phyloP scores from a whole-genome alignment of 2,113 vertebrate genomes.

The Melanotaenia duboulayi region DNA sequence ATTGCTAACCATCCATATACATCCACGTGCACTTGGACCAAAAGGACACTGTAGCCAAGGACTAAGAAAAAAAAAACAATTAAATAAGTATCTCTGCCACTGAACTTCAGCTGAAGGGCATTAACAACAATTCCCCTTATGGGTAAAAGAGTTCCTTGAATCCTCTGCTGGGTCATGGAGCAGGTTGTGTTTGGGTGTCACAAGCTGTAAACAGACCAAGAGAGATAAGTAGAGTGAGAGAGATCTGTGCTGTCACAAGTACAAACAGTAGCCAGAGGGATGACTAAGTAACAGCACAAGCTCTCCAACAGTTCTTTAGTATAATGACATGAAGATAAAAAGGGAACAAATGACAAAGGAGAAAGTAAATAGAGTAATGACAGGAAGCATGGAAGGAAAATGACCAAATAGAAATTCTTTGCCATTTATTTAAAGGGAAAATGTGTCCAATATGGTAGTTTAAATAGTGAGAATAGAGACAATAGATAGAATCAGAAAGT shows the following conservation, averaged over 20 bases:
- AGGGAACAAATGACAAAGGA: slow-evolving; percentile 4
- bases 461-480: background rate
- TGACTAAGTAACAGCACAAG: background rate
- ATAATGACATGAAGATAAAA: background rate
- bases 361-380: background rate
- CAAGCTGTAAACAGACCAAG: slow-evolving; percentile 34
- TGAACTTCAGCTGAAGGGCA: slow-evolving; percentile 52
- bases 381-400: background rate
- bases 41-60: slow-evolving; percentile 37
- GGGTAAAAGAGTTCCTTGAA: slow-evolving; percentile 47
- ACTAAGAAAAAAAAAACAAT: slow-evolving; percentile 65
- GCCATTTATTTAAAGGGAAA: too few relatives aligned
- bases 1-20: slow-evolving; percentile 19
- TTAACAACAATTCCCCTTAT: slow-evolving; percentile 47
- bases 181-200: slow-evolving; percentile 39
- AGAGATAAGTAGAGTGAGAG: slow-evolving; percentile 13
- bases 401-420: slow-evolving; percentile 15
- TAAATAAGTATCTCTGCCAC: slow-evolving; percentile 59
- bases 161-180: slow-evolving; percentile 43
- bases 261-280: slow-evolving; percentile 1
- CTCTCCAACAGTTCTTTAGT: slow-evolving; percentile 1
- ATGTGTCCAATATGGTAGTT: too few relatives aligned
- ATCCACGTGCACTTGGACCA: slow-evolving; percentile 30
- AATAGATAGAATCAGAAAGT: background rate
- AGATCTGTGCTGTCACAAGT: slow-evolving; percentile 12